These are phyloP conservation scores for Athrips mouffetella DNA, from an alignment of 2,888 invertebrate species.

Conservation along the genomic window DNA sequence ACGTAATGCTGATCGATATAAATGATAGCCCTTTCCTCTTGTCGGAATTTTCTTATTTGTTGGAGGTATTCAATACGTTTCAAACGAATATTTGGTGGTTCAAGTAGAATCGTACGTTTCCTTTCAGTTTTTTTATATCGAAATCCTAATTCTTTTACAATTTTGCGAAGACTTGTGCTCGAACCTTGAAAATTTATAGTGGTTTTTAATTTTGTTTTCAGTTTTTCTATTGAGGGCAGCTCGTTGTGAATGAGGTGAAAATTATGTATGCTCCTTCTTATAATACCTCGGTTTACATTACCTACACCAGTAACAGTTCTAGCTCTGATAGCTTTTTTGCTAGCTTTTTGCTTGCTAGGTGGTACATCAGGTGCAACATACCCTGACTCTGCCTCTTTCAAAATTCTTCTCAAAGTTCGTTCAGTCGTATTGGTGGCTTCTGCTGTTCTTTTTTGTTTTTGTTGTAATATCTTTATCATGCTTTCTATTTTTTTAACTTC, in stretches of 20 bases:
- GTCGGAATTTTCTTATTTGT: slow-evolving; percentile 18
- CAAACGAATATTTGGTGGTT: slow-evolving; percentile 16
- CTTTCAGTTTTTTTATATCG: slow-evolving; percentile 23
- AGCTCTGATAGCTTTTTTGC: no score
- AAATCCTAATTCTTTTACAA: slow-evolving; percentile 20
- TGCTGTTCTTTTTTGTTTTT: no score
- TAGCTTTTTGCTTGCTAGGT: no score
- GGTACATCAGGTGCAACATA: no score
- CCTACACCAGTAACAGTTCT: slow-evolving; percentile 31
- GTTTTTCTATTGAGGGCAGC: slow-evolving; percentile 26
- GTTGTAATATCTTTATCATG: no score
- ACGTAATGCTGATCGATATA: slow-evolving; percentile 23
- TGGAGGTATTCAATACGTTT: slow-evolving; percentile 18
- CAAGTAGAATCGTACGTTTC: slow-evolving; percentile 22
- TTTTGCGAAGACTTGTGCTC: slow-evolving; percentile 16
- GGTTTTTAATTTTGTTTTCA: slow-evolving; percentile 22
- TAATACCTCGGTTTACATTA: slow-evolving; percentile 32
- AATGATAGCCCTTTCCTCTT: slow-evolving; percentile 21
- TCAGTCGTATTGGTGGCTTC: no score
- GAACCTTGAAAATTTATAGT: slow-evolving; percentile 28
- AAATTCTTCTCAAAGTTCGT: no score
- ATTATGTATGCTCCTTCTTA: slow-evolving; percentile 36
- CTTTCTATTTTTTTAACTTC: no score
- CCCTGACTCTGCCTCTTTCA: no score
- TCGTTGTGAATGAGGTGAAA: slow-evolving; percentile 21